These are phyloP conservation scores for Merops nubicus DNA, from an alignment of 2,113 vertebrate species.

Conservation along the genomic window DNA sequence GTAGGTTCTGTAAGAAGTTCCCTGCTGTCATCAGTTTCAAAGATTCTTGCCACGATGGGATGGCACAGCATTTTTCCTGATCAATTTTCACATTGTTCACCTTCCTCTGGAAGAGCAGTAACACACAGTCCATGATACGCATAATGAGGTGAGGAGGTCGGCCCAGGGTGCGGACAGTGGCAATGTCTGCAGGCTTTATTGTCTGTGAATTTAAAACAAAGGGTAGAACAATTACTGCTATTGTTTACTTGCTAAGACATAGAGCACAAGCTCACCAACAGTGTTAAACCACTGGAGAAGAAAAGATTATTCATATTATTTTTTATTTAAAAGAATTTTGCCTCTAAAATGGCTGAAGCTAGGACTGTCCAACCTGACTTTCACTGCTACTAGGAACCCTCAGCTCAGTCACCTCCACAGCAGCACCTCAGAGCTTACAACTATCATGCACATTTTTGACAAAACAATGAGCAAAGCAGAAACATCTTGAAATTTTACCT, in stretches of 20 bases:
- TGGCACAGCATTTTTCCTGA: constrained; percentile 82
- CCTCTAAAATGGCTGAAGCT: not conserved
- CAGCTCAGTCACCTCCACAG: not conserved
- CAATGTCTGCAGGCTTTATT: constrained; percentile 93
- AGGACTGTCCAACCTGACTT: not conserved
- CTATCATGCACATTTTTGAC: not conserved
- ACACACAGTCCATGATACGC: constrained; percentile 97
- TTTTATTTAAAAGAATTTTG: not conserved
- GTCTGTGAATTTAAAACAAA: constrained; percentile 76
- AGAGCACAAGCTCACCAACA: not conserved
- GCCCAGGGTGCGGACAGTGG: constrained; percentile 91
- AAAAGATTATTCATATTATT: not conserved
- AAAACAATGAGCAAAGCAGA: not conserved
- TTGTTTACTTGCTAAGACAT: not conserved
- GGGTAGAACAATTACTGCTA: not conserved
- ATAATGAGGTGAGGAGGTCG: constrained; percentile 96
- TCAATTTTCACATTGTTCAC: constrained; percentile 87
- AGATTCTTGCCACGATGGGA: constrained; percentile 95
- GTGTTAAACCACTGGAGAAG: not conserved
- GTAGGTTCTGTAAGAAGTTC: constrained; percentile 92
- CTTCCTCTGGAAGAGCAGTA: constrained; percentile 91
- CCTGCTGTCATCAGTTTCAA: constrained; percentile 95
- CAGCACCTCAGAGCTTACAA: not conserved
- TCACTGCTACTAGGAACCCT: not conserved
- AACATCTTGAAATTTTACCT: not conserved